These are phyloP conservation scores for Tinea pellionella DNA, from an alignment of 2,888 invertebrate genomes.

Conservation along the genomic window DNA sequence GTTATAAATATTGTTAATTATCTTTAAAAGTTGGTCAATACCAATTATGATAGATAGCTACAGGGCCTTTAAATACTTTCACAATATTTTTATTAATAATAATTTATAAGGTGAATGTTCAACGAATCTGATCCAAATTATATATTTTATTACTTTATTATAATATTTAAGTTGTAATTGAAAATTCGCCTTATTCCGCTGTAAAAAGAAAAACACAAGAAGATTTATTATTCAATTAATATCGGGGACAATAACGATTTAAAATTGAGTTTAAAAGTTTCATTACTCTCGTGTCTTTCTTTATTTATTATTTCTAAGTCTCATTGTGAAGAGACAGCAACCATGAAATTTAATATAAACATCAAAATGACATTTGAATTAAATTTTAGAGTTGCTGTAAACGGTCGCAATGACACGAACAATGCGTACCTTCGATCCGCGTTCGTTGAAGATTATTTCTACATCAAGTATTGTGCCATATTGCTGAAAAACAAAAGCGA, in stretches of 20 bases:
- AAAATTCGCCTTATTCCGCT: background rate
- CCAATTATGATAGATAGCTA: background rate
- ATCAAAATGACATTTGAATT: background rate
- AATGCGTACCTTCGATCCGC: conserved; percentile 97
- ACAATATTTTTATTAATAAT: background rate
- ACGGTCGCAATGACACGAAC: background rate
- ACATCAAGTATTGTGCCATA: conserved; percentile 99
- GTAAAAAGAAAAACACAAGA: background rate
- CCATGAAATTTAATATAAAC: conserved; percentile 13
- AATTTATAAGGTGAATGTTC: background rate
- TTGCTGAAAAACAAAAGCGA: conserved; percentile 83
- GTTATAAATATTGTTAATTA: background rate
- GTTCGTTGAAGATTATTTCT: conserved; percentile 99
- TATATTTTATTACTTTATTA: background rate
- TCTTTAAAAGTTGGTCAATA: background rate
- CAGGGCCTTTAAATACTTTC: background rate
- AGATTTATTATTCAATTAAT: no score
- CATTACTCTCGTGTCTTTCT: background rate
- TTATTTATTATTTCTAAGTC: background rate
- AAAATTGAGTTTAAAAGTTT: background rate
- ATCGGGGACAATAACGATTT: background rate
- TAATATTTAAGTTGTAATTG: background rate
- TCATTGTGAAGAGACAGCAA: conserved; percentile 11
- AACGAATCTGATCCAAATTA: background rate
- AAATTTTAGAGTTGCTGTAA: conserved; percentile 12